These are phyloP conservation scores for Rhadina sibilatrix DNA, from an alignment of 2,113 vertebrate species.

Conservation along the genomic window DNA sequence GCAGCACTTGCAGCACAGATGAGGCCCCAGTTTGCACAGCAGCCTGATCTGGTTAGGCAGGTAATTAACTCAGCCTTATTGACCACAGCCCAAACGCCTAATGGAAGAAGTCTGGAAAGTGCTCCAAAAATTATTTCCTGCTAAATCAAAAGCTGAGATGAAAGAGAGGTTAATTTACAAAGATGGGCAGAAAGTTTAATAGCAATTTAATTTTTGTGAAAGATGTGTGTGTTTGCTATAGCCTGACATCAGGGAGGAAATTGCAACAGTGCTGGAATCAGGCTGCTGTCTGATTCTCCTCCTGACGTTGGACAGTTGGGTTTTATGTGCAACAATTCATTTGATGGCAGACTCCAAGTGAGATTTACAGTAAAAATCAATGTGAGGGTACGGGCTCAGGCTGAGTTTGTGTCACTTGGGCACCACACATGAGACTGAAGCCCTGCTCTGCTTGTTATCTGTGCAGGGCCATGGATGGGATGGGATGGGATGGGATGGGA, in stretches of 20 bases:
- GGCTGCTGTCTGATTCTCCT: background rate
- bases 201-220: slow-evolving; percentile 52
- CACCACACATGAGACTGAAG: background rate
- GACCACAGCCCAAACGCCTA: slow-evolving; percentile 21
- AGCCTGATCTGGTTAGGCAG: background rate
- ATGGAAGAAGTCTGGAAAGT: slow-evolving; percentile 49
- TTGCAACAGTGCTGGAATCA: background rate
- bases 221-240: background rate
- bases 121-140: slow-evolving; percentile 53
- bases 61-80: slow-evolving; percentile 34
- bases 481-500: background rate
- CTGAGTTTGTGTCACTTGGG: background rate
- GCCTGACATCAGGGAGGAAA: background rate
- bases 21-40: background rate
- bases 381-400: background rate
- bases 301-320: background rate
- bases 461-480: background rate
- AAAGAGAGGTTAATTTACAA: slow-evolving; percentile 48
- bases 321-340: background rate
- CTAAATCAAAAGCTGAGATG: slow-evolving; percentile 45
- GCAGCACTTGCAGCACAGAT: accelerated
- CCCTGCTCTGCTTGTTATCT: background rate
- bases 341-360: background rate
- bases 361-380: background rate
- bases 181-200: slow-evolving; percentile 54